Percentiles rank a stretch among this genome's conserved stretches.
Evolutionary conservation across 1,140 invertebrate genomes (phyloP).

Genomic region (Hestina assimilis): DNA sequence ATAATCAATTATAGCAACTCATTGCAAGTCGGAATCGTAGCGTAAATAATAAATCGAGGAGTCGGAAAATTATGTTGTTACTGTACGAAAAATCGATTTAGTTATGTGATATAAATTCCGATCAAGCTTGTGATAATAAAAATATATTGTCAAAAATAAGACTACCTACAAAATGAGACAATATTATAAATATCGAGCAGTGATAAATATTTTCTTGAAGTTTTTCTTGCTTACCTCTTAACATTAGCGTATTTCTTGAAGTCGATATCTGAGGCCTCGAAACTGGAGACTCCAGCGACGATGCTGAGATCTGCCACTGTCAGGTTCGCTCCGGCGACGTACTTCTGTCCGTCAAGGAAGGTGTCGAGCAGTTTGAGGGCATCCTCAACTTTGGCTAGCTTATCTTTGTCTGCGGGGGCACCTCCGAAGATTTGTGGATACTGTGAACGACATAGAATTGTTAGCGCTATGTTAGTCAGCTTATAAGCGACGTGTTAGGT

Average conservation of each 20-base stretch:
- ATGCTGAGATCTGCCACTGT: slow-evolving; percentile 86
- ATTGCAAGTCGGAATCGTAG: too few relatives aligned
- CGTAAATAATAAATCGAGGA: too few relatives aligned
- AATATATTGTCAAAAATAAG: too few relatives aligned
- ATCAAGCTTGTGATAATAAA: too few relatives aligned
- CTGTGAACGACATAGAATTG: slow-evolving; percentile 75
- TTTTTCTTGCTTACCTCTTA: slow-evolving; percentile 48
- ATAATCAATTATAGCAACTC: too few relatives aligned
- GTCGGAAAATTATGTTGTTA: too few relatives aligned
- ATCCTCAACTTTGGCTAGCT: slow-evolving; percentile 81
- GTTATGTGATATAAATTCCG: too few relatives aligned
- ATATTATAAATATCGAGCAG: too few relatives aligned
- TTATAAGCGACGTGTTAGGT: too few relatives aligned
- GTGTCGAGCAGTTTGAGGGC: slow-evolving; percentile 83
- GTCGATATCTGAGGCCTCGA: slow-evolving; percentile 83
- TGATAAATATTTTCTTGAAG: background rate
- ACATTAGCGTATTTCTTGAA: slow-evolving; percentile 84
- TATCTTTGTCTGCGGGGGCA: slow-evolving; percentile 81
- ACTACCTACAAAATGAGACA: too few relatives aligned
- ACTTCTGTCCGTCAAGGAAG: slow-evolving; percentile 83
- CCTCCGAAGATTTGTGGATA: slow-evolving; percentile 85
- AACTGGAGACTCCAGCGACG: slow-evolving; percentile 81
- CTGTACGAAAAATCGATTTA: too few relatives aligned
- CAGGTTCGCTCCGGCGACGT: slow-evolving; percentile 82
- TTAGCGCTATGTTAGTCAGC: too few relatives aligned